Conservation (phyloP, 1,140 invertebrate species). For the Agrypnia vestita region DNA sequence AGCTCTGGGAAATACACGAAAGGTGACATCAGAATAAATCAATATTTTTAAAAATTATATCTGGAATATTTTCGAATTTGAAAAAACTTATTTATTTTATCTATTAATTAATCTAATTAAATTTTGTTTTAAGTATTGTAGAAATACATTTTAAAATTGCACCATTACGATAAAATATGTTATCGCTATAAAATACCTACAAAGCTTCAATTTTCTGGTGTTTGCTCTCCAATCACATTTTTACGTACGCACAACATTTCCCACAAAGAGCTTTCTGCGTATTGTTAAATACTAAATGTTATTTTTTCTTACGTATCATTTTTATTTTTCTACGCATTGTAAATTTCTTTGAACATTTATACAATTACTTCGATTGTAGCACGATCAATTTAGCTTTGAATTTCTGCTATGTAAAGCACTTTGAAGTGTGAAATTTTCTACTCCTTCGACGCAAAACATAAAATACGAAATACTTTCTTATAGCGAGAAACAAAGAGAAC, state of each 20-base stretch:
- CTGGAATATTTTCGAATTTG: too few species aligned
- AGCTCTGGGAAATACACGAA: too few species aligned
- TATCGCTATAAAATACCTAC: too few species aligned
- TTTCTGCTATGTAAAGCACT: conserved; percentile 27
- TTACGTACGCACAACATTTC: conserved; percentile 8
- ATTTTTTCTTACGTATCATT: conserved; percentile 11
- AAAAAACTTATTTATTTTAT: too few species aligned
- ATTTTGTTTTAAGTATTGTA: too few species aligned
- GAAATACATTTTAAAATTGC: too few species aligned
- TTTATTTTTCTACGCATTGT: conserved; percentile 18
- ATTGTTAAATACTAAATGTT: background rate
- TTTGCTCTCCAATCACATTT: background rate
- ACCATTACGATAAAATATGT: too few species aligned
- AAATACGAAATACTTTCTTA: conserved; percentile 21
- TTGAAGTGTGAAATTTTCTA: conserved; percentile 38
- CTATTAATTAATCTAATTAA: too few species aligned
- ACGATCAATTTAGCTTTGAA: conserved; percentile 41
- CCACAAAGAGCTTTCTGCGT: background rate
- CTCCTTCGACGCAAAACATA: conserved; percentile 19
- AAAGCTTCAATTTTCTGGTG: background rate
- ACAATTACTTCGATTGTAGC: conserved; percentile 16
- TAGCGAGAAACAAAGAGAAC: background rate
- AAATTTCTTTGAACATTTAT: conserved; percentile 28
- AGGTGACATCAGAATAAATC: too few species aligned
- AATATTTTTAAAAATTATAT: too few species aligned